Base-by-base conservation (phyloP, 2,113 vertebrate genomes). In the Marmota flaviventris region DNA sequence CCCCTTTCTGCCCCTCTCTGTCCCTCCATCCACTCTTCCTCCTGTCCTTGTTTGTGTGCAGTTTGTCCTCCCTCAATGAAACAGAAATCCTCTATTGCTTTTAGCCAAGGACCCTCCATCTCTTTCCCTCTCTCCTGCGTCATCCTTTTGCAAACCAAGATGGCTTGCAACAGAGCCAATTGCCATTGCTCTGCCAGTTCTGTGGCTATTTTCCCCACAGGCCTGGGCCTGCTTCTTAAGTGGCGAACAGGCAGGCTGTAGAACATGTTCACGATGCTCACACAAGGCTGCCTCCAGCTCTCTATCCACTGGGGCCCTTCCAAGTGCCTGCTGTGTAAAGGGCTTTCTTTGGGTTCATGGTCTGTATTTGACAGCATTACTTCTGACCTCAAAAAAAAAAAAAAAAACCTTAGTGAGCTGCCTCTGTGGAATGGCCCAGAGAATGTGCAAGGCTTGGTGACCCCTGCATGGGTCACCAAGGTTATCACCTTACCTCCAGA, bases 1-100 rank as follows among this genome's bases (percentile, higher is more conserved):
- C 34, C 85, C 70, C 92, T 12, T 67, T 10, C 65, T 6, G 3
- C 32, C 53, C 34, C 10, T 16, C 4, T 34, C 17, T 18, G 8
- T 29, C 8, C n/a, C 24, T 63, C 58, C 24, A 25, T n/a, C 25
- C 14, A 5, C 67, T 25, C 1, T 16, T 37, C 22, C 3, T 8
- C 12, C 69, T 92, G 70, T 90, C 37, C 45, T 34, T 29, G 22
- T 73, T 89, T 93, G 53, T 79, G 42, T 95, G 84, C 58, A 83
- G 8, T 95, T 92, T 89, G 91, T 95, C 96, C 91, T 63, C 2
- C 4, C 91, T 90, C 97, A 14, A 25, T 92, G 51, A 93, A 83
- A 7, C 13, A 76, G 51, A 65, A 72, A 2, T 10, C 17, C 34
- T 42, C 29, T 32, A 2, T 42, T 45, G 42, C 24, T 53, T n/a